Conservation (phyloP, 2,113 vertebrate genomes). For the Thinocorus orbignyianus region DNA sequence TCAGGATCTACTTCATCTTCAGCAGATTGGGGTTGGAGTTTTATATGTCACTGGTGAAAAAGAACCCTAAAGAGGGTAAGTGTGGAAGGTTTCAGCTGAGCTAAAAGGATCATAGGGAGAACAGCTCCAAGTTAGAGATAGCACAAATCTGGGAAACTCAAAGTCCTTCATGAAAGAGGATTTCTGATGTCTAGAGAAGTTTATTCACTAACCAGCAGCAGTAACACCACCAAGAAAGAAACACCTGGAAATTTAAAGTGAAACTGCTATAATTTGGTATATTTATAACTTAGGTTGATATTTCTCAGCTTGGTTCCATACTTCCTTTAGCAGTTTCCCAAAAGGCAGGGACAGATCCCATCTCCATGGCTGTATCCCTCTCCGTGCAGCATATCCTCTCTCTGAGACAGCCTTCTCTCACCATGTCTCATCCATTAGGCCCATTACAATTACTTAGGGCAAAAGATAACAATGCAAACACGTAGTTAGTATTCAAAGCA, state of each 20-base stretch:
- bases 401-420: not conserved
- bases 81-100: not conserved
- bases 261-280: not conserved
- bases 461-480: constrained; percentile 34
- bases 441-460: not conserved
- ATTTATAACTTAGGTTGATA: not conserved
- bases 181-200: not conserved
- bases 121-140: not conserved
- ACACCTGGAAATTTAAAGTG: not conserved
- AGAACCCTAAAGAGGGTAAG: not conserved
- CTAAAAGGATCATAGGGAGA: not conserved
- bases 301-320: not conserved
- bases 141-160: not conserved
- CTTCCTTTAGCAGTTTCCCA: not conserved
- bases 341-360: not conserved
- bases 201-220: not conserved
- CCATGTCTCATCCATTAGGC: not conserved
- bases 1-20: not conserved
- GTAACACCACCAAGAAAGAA: not conserved
- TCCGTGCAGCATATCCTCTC: not conserved
- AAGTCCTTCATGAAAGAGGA: not conserved
- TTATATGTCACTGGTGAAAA: not conserved
- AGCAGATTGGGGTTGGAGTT: not conserved
- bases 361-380: not conserved
- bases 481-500: not conserved